These are phyloP conservation scores for Dichetophora obliterata DNA, from an alignment of 2,888 invertebrate species.

Conservation along the genomic window DNA sequence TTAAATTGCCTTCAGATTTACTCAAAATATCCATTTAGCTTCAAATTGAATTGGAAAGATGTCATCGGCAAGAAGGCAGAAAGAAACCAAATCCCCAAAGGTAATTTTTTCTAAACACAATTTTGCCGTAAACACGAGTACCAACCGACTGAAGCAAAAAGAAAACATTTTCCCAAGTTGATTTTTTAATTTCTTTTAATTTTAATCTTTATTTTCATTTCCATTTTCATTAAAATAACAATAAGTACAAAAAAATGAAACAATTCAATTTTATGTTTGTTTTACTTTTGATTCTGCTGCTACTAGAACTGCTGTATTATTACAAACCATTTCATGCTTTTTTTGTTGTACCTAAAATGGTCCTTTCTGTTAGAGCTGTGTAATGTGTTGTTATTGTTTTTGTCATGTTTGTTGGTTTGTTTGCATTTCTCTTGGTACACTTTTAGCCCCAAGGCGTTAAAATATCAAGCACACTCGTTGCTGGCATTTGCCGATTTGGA, in stretches of 20 bases:
- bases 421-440: neutral
- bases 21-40: neutral
- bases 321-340: neutral
- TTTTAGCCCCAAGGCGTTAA: neutral
- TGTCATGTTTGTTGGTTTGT: neutral
- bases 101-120: constrained; percentile 23
- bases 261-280: constrained; percentile 33
- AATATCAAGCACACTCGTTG: constrained; percentile 14
- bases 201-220: constrained; percentile 14
- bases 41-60: constrained; percentile 10
- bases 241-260: neutral
- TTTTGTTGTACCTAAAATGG: neutral
- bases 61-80: neutral
- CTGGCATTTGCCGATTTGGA: neutral
- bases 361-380: neutral
- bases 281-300: neutral
- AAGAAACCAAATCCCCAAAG: neutral
- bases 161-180: constrained; percentile 6
- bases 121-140: constrained; percentile 17
- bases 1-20: neutral
- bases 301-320: constrained; percentile 15
- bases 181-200: constrained; percentile 26
- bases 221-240: constrained; percentile 20
- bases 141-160: neutral
- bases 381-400: neutral